Evolutionary conservation across 2,888 invertebrate species (phyloP).

Genomic region (Lasioglossum vierecki): DNA sequence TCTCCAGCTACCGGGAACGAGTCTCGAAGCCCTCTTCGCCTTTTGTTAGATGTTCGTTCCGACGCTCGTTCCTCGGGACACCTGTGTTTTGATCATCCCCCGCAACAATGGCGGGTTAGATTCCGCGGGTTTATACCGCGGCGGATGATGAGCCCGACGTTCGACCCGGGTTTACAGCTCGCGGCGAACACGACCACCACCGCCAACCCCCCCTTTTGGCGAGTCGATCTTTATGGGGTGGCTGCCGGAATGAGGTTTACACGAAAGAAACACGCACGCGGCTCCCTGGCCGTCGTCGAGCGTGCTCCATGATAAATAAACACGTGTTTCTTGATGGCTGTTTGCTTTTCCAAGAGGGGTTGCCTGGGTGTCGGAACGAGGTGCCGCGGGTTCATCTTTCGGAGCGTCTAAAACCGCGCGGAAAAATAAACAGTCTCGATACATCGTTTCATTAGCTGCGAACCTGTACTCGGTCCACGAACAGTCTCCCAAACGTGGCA

Average conservation of each 20-base stretch:
- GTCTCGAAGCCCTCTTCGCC: background rate
- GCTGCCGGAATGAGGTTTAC: background rate
- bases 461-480: background rate
- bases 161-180: background rate
- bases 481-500: background rate
- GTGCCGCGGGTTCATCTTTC: background rate
- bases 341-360: slow-evolving; percentile 4
- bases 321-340: slow-evolving; percentile 4
- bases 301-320: slow-evolving; percentile 8
- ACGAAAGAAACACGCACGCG: slow-evolving; percentile 17
- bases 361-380: background rate
- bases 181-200: background rate
- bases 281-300: background rate
- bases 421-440: background rate
- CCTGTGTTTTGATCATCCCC: slow-evolving; percentile 11
- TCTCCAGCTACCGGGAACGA: background rate
- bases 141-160: background rate
- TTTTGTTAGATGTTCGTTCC: slow-evolving; percentile 3
- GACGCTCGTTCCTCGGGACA: background rate
- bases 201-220: background rate
- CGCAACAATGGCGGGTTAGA: slow-evolving; percentile 4
- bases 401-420: background rate
- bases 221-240: slow-evolving; percentile 7
- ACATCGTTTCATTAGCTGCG: background rate
- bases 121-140: slow-evolving; percentile 7